Conservation (phyloP, 1,140 invertebrate genomes). For the Zaprionus kolodkinae region DNA sequence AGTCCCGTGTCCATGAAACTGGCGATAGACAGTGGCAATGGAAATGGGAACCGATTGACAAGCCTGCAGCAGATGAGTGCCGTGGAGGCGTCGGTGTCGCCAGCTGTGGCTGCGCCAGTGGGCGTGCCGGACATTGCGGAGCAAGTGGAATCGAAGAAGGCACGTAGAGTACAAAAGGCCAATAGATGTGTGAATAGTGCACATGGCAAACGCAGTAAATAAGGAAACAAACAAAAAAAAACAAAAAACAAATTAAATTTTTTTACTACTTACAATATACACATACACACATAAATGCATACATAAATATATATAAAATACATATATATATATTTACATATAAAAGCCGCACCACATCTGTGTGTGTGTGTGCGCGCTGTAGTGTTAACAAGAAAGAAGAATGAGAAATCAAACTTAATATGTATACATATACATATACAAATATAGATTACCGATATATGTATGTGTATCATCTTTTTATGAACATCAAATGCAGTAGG, state of each 20-base stretch:
- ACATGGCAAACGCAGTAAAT: conserved; percentile 84
- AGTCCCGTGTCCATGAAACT: conserved; percentile 72
- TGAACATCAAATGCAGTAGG: conserved; percentile 70
- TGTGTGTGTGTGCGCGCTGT: conserved; percentile 33
- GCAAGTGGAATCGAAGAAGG: conserved; percentile 78
- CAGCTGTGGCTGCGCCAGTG: background rate
- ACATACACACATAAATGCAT: conserved; percentile 56
- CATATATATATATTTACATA: conserved; percentile 70
- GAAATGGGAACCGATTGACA: conserved; percentile 1
- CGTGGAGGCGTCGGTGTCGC: conserved; percentile 3
- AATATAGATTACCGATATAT: conserved; percentile 42
- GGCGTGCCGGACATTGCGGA: conserved; percentile 34
- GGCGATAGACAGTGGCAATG: conserved; percentile 9
- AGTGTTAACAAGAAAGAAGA: conserved; percentile 53
- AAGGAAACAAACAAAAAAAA: conserved; percentile 72
- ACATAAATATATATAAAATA: conserved; percentile 33
- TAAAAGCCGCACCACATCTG: conserved; percentile 34
- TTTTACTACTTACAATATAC: conserved; percentile 66
- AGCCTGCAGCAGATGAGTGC: conserved; percentile 11
- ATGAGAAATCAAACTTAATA: conserved; percentile 73
- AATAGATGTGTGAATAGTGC: conserved; percentile 74
- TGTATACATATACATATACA: conserved; percentile 53
- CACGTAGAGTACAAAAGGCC: conserved; percentile 84
- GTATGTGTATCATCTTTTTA: conserved; percentile 51
- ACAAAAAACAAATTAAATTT: conserved; percentile 51